Evolutionary conservation across 2,888 invertebrate genomes (phyloP).

Genomic region (Spicauda simplicius): DNA sequence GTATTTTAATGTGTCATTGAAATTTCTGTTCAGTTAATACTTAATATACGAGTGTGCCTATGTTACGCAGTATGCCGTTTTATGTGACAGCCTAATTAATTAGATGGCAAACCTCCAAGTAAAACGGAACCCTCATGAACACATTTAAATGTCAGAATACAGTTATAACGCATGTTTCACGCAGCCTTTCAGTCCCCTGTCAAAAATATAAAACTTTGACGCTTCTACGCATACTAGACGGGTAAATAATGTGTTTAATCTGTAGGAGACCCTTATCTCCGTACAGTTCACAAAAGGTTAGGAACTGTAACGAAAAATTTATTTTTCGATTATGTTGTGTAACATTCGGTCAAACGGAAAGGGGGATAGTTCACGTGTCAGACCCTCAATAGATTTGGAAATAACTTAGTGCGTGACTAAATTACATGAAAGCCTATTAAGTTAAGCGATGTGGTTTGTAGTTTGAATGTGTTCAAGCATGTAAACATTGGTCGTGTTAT

Average conservation of each 20-base stretch:
- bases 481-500: neutral
- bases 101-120: slow-evolving; percentile 42
- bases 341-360: slow-evolving; percentile 49
- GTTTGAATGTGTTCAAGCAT: neutral
- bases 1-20: neutral
- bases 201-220: slow-evolving; percentile 77
- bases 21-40: slow-evolving; percentile 25
- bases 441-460: slow-evolving; percentile 4
- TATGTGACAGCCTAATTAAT: slow-evolving; percentile 44
- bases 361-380: slow-evolving; percentile 42
- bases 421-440: slow-evolving; percentile 33
- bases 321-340: slow-evolving; percentile 73
- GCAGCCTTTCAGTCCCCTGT: slow-evolving; percentile 60
- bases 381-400: slow-evolving; percentile 45
- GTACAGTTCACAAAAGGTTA: slow-evolving; percentile 65
- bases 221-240: slow-evolving; percentile 62
- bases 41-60: slow-evolving; percentile 19
- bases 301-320: slow-evolving; percentile 65
- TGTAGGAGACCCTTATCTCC: slow-evolving; percentile 70
- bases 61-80: slow-evolving; percentile 36
- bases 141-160: slow-evolving; percentile 53
- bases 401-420: slow-evolving; percentile 46
- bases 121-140: slow-evolving; percentile 52
- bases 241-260: slow-evolving; percentile 80
- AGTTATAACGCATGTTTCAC: slow-evolving; percentile 55